phyloP scores from a whole-genome alignment of 2,113 vertebrate species.

The Eubucco bourcierii region DNA sequence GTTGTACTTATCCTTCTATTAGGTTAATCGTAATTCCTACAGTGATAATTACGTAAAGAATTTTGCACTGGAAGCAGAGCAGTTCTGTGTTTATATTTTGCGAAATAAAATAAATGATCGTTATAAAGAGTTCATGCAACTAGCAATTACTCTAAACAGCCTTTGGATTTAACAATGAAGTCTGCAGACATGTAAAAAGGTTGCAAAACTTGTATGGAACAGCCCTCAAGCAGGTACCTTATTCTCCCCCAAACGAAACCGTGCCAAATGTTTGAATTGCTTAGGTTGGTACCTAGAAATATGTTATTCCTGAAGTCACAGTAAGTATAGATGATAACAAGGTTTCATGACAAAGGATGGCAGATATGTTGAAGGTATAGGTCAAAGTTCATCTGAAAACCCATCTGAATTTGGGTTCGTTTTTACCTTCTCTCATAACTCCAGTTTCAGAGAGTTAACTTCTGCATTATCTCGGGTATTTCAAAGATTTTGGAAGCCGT shows the following conservation, averaged over 20 bases:
- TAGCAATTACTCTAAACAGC: background rate
- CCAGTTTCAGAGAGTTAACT: background rate
- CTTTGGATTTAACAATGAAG: conserved; percentile 1
- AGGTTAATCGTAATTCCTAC: background rate
- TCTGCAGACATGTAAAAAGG: background rate
- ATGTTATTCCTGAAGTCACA: background rate
- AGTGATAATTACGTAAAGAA: background rate
- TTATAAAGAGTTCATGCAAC: background rate
- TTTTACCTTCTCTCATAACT: background rate
- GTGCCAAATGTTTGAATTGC: background rate
- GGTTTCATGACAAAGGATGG: background rate
- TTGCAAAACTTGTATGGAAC: background rate
- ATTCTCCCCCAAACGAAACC: background rate
- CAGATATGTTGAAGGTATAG: background rate
- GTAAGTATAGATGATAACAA: background rate
- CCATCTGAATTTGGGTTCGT: background rate
- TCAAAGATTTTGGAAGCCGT: background rate
- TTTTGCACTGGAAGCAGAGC: background rate
- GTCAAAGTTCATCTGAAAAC: background rate
- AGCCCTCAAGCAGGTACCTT: background rate
- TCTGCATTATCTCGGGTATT: background rate
- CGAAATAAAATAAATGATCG: background rate
- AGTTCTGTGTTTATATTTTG: background rate
- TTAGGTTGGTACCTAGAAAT: background rate
- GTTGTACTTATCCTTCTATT: background rate